These are phyloP conservation scores for Ennomos erosarius DNA, from an alignment of 2,888 invertebrate genomes.

Conservation along the genomic window DNA sequence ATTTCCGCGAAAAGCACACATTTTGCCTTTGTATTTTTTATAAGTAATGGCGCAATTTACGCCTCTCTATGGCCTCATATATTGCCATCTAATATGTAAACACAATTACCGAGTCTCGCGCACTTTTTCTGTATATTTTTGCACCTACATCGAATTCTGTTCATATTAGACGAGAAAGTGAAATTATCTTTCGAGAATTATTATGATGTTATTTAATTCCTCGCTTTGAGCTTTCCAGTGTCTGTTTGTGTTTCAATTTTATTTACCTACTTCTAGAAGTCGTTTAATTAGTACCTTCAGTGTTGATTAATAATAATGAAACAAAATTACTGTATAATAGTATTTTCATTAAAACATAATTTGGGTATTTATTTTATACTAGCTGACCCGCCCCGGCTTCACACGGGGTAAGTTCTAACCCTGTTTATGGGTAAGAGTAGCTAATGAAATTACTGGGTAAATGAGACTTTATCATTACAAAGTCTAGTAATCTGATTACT, in stretches of 20 bases:
- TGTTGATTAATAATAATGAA: background rate
- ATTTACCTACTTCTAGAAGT: constrained; percentile 6
- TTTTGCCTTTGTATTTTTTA: constrained; percentile 24
- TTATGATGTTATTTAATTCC: background rate
- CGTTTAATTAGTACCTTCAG: constrained; percentile 2
- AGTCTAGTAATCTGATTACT: too few relatives aligned
- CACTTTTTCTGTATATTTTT: constrained; percentile 31
- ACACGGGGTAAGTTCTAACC: too few relatives aligned
- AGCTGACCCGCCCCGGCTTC: too few relatives aligned
- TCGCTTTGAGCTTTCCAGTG: constrained; percentile 1
- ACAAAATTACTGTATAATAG: constrained; percentile 13
- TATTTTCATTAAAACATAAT: background rate
- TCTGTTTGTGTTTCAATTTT: constrained; percentile 9
- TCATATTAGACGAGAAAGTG: constrained; percentile 6
- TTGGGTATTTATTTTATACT: too few relatives aligned
- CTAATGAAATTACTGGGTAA: too few relatives aligned
- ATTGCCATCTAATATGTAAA: constrained; percentile 42
- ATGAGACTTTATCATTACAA: too few relatives aligned
- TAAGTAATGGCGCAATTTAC: constrained; percentile 28
- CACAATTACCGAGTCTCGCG: constrained; percentile 37
- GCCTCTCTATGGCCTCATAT: constrained; percentile 33
- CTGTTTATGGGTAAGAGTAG: too few relatives aligned
- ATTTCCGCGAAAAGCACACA: constrained; percentile 20
- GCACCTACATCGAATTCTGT: constrained; percentile 4
- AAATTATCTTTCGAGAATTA: constrained; percentile 1